phyloP scores from a whole-genome alignment of 2,113 vertebrate genomes.

The Fregata magnificens region DNA sequence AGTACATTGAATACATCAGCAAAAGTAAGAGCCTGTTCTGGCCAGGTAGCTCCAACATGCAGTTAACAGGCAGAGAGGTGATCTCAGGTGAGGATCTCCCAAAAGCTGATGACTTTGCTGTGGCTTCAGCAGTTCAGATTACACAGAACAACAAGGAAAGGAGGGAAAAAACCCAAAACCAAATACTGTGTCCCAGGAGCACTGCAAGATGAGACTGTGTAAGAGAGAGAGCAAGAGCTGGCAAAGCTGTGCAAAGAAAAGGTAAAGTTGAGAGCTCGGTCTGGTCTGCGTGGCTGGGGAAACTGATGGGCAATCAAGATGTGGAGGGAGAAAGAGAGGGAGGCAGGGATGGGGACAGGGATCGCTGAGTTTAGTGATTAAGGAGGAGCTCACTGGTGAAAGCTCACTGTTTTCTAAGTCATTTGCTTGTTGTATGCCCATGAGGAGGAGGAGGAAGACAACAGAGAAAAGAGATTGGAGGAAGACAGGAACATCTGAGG shows the following conservation, averaged over 20 bases:
- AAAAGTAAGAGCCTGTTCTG: neutral
- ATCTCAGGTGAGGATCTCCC: neutral
- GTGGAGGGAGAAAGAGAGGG: neutral
- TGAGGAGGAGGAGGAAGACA: neutral
- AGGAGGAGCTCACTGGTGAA: neutral
- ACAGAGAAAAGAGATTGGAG: neutral
- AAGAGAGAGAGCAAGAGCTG: neutral
- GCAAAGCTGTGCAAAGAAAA: neutral
- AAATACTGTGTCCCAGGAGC: neutral
- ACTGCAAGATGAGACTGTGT: neutral
- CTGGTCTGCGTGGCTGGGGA: neutral
- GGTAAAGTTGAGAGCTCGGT: neutral
- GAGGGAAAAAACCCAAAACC: accelerated
- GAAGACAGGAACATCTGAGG: neutral
- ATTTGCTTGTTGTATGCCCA: neutral
- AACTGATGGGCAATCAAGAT: neutral
- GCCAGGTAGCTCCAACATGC: neutral
- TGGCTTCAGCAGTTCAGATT: neutral
- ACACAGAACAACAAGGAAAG: neutral
- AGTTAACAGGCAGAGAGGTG: neutral
- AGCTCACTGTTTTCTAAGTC: neutral
- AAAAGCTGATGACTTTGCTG: neutral
- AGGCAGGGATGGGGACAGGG: neutral
- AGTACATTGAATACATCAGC: neutral
- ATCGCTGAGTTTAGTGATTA: neutral